Evolutionary conservation across 2,888 invertebrate genomes (phyloP).

Genomic region (Heliothis peltigera): DNA sequence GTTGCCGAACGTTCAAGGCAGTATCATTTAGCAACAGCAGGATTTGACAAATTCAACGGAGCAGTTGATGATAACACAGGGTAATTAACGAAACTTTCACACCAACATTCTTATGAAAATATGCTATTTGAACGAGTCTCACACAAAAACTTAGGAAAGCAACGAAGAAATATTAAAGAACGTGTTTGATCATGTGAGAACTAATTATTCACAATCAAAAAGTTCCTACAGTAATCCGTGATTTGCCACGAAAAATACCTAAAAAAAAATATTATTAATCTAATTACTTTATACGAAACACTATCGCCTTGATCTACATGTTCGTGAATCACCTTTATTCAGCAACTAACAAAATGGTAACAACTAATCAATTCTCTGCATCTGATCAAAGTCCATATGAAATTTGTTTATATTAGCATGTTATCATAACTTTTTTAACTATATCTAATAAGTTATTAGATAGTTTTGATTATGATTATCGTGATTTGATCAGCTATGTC

Average conservation of each 20-base stretch:
- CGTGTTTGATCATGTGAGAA: no score
- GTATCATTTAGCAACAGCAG: conserved; percentile 29
- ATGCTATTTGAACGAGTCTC: no score
- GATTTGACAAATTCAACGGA: conserved; percentile 32
- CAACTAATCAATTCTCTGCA: not conserved
- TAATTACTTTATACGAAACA: no score
- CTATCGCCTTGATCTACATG: no score
- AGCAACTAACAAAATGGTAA: not conserved
- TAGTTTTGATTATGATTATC: no score
- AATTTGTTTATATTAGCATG: not conserved
- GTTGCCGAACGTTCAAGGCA: conserved; percentile 24
- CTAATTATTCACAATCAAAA: not conserved
- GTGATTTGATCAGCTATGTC: no score
- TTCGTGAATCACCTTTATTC: conserved; percentile 1
- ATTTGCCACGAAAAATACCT: not conserved
- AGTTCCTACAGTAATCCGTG: not conserved
- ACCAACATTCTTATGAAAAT: no score
- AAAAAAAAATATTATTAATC: not conserved
- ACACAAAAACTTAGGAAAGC: no score
- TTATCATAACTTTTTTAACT: not conserved
- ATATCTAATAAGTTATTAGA: not conserved
- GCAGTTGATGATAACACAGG: conserved; percentile 8
- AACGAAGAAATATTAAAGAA: no score
- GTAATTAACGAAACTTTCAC: not conserved
- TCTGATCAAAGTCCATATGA: not conserved